Evolutionary conservation across 1,140 invertebrate genomes (phyloP).

Genomic region (Bombus sylvicola): DNA sequence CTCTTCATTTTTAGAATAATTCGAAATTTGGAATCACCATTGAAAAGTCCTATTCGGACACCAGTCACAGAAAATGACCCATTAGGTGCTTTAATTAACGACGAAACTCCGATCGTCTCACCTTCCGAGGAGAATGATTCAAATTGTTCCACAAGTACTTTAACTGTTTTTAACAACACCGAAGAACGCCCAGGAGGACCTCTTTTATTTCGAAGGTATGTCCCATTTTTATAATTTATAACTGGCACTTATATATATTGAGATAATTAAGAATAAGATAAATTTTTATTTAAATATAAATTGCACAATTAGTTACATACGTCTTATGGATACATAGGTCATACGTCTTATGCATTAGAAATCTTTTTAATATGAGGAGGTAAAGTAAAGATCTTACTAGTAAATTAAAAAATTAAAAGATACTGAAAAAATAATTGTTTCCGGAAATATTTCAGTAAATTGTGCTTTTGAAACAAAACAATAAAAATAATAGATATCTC

Average conservation of each 20-base stretch:
- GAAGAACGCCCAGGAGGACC: constrained; percentile 81
- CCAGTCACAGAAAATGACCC: constrained; percentile 96
- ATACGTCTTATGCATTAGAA: too few relatives aligned
- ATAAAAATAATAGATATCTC: too few relatives aligned
- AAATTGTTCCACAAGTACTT: constrained; percentile 81
- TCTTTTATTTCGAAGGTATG: constrained; percentile 79
- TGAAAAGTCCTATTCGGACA: constrained; percentile 86
- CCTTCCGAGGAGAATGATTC: constrained; percentile 82
- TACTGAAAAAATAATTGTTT: too few relatives aligned
- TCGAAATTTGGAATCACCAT: constrained; percentile 78
- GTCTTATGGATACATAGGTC: too few relatives aligned
- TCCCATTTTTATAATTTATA: not conserved
- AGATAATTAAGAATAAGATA: not conserved
- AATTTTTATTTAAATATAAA: not conserved
- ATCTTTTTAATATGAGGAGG: too few relatives aligned
- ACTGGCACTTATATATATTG: not conserved
- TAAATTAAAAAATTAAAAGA: not conserved
- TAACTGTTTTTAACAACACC: constrained; percentile 79
- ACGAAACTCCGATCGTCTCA: constrained; percentile 81
- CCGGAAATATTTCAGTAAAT: too few relatives aligned
- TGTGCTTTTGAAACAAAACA: too few relatives aligned
- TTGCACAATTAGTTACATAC: not conserved
- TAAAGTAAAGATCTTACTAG: not conserved
- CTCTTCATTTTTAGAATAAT: constrained; percentile 82
- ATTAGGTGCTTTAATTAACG: constrained; percentile 89